A percentile compares a stretch with the other conserved stretches of the same genome.
Evolutionary conservation across 2,888 invertebrate species (phyloP).

Genomic region (Pantelozetes paolii): DNA sequence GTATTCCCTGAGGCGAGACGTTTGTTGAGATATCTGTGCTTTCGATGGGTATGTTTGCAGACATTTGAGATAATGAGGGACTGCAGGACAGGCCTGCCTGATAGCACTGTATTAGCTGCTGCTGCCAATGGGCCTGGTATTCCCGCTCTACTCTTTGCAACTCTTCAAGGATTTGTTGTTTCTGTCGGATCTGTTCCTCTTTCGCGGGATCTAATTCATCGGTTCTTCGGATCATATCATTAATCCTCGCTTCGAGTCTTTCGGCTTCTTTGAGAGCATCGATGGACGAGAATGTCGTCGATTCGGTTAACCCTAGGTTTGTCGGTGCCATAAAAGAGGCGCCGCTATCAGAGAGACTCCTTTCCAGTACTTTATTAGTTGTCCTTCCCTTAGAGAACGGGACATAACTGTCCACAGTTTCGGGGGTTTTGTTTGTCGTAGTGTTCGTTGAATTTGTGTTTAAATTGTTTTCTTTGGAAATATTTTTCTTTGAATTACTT

Average conservation of each 20-base stretch:
- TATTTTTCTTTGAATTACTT: not conserved
- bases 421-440: conserved; percentile 20
- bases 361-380: conserved; percentile 31
- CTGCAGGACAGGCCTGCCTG: conserved; percentile 36
- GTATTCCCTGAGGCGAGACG: not conserved
- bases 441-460: not conserved
- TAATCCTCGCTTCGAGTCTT: conserved; percentile 53
- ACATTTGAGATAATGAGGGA: not conserved
- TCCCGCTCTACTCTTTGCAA: conserved; percentile 66
- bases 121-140: conserved; percentile 57
- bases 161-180: conserved; percentile 68
- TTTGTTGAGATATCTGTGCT: not conserved
- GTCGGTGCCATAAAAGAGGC: conserved; percentile 2
- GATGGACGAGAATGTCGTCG: not conserved
- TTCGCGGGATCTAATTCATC: conserved; percentile 48
- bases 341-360: conserved; percentile 38
- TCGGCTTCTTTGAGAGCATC: conserved; percentile 51
- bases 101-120: conserved; percentile 51
- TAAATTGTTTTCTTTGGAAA: not conserved
- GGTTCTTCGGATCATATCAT: conserved; percentile 53
- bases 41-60: not conserved
- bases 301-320: not conserved
- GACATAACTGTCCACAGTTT: conserved; percentile 38
- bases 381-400: conserved; percentile 31
- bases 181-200: conserved; percentile 63